Conservation (phyloP, 53 echinoderm and acorn worm species). For the Echinometra lucunter region DNA sequence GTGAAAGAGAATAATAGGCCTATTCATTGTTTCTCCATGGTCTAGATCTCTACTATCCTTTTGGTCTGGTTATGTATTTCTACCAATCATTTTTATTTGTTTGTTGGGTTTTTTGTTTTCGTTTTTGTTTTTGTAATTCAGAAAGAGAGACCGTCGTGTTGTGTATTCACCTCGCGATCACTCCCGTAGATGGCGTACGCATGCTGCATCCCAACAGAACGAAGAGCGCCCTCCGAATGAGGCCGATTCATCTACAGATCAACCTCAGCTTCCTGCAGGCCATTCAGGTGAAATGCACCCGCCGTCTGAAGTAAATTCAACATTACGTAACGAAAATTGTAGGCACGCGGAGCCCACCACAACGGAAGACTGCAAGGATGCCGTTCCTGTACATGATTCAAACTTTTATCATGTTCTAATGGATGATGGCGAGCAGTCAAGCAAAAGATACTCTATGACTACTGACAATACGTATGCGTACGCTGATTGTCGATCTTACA, state of each 20-base stretch:
- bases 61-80: no score
- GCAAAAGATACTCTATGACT: background rate
- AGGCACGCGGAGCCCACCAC: background rate
- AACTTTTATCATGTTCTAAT: background rate
- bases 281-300: background rate
- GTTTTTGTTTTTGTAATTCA: background rate
- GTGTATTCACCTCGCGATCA: background rate
- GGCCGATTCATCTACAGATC: background rate
- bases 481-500: background rate
- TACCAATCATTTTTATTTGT: background rate
- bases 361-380: background rate
- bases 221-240: conserved; percentile 3
- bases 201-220: background rate
- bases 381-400: background rate
- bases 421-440: background rate
- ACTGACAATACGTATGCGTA: background rate
- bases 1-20: no score
- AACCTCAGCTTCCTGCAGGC: background rate
- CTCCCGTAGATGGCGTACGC: background rate
- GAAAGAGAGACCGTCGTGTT: background rate
- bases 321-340: background rate
- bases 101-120: background rate
- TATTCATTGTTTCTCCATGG: no score
- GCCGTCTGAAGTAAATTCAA: background rate
- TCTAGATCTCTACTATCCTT: no score